These are phyloP conservation scores for Seriola dumerili DNA, from an alignment of 2,113 vertebrate species.

Conservation along the genomic window DNA sequence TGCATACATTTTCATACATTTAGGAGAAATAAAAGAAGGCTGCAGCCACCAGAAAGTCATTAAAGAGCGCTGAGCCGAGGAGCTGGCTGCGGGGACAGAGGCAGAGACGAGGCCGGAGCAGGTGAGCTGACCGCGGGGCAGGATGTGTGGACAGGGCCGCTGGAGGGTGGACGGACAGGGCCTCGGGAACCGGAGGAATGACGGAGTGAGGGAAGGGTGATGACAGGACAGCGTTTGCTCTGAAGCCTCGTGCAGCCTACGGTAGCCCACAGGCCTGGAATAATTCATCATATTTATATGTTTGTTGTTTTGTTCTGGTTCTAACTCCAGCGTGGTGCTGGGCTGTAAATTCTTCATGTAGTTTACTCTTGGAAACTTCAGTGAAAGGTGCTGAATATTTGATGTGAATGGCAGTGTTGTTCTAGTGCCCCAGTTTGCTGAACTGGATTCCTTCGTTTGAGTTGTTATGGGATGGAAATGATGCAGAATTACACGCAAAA, in stretches of 20 bases:
- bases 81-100: slow-evolving; percentile 85
- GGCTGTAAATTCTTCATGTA: slow-evolving; percentile 29
- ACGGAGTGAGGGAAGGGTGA: slow-evolving; percentile 21
- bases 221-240: background rate
- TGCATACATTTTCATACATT: slow-evolving; percentile 99
- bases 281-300: background rate
- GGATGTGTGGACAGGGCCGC: slow-evolving; percentile 55
- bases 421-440: slow-evolving; percentile 48
- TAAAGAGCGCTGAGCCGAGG: slow-evolving; percentile 91
- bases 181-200: slow-evolving; percentile 47
- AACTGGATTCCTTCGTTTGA: slow-evolving; percentile 41
- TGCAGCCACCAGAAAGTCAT: slow-evolving; percentile 95
- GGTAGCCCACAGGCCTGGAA: background rate
- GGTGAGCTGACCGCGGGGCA: slow-evolving; percentile 88
- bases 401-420: slow-evolving; percentile 46
- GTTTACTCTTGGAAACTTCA: slow-evolving; percentile 39
- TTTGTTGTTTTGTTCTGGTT: slow-evolving; percentile 28
- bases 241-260: background rate
- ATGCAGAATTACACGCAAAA: background rate
- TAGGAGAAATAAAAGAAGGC: slow-evolving; percentile 99
- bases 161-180: slow-evolving; percentile 51
- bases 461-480: background rate
- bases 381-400: slow-evolving; percentile 55
- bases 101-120: slow-evolving; percentile 83
- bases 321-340: background rate